A percentile compares a stretch with the other conserved stretches of the same genome.
phyloP scores from a whole-genome alignment of 2,888 invertebrate species.

The Theretra japonica region DNA sequence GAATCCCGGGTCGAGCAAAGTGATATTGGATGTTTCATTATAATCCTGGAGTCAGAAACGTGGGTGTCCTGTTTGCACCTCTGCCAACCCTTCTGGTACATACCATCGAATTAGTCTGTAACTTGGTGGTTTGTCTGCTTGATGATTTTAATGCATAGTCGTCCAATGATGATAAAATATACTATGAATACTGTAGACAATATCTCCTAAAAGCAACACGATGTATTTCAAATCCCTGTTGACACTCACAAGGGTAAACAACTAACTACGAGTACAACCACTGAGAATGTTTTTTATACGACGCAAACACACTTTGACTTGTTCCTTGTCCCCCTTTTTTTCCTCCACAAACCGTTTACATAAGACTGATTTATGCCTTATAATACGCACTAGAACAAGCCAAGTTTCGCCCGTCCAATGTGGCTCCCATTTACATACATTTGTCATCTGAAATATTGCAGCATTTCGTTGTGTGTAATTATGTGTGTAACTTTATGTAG shows the following conservation, averaged over 20 bases:
- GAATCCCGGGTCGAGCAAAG: no score
- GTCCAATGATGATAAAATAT: no score
- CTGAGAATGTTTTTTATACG: slow-evolving; percentile 34
- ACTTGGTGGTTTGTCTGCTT: no score
- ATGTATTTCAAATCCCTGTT: slow-evolving; percentile 19
- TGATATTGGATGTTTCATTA: no score
- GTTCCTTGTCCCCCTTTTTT: slow-evolving; percentile 37
- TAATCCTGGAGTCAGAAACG: no score
- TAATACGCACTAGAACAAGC: slow-evolving; percentile 53
- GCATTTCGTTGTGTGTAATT: slow-evolving; percentile 30
- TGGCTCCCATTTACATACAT: slow-evolving; percentile 71
- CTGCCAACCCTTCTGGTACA: no score
- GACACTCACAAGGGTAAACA: slow-evolving; percentile 20
- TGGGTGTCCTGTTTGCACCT: no score
- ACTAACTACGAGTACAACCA: slow-evolving; percentile 29
- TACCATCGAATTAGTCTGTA: no score
- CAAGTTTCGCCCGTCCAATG: slow-evolving; percentile 69
- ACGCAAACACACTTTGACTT: slow-evolving; percentile 31
- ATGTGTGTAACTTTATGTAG: slow-evolving; percentile 27
- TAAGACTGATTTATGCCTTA: slow-evolving; percentile 66
- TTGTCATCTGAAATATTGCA: slow-evolving; percentile 37
- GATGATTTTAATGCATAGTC: no score
- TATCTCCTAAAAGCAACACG: background rate
- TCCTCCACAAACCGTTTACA: slow-evolving; percentile 60
- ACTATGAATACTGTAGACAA: no score